These are phyloP conservation scores for Puntigrus tetrazona DNA, from an alignment of 2,113 vertebrate genomes.

Conservation along the genomic window DNA sequence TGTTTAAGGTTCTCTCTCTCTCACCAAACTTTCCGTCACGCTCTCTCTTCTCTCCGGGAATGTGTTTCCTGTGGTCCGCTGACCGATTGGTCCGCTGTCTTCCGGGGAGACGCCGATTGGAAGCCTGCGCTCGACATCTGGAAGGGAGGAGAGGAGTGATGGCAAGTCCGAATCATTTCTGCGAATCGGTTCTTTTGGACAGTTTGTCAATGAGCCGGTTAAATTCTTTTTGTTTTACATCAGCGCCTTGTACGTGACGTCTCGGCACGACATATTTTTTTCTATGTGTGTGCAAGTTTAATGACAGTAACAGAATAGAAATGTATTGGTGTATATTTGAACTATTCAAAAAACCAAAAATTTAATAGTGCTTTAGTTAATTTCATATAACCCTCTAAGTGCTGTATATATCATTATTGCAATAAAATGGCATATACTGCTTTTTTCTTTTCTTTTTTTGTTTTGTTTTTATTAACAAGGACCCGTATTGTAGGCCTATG, in stretches of 20 bases:
- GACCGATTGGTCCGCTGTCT: slow-evolving; percentile 45
- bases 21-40: slow-evolving; percentile 10
- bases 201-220: background rate
- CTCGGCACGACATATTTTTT: background rate
- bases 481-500: background rate
- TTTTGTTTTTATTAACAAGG: background rate
- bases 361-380: background rate
- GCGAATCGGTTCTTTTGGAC: slow-evolving; percentile 12
- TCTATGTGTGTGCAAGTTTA: background rate
- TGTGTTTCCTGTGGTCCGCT: slow-evolving; percentile 51
- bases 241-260: background rate
- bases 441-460: too few relatives aligned
- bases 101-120: slow-evolving; percentile 39
- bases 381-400: background rate
- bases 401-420: background rate
- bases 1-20: background rate
- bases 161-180: background rate
- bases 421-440: background rate
- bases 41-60: slow-evolving; percentile 16
- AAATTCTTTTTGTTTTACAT: background rate
- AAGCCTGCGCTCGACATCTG: slow-evolving; percentile 50
- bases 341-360: background rate
- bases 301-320: background rate
- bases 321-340: background rate
- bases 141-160: slow-evolving; percentile 43